Evolutionary conservation across 2,888 invertebrate species (phyloP), one percentile per base, ranked within the genome.

Genomic region (Chirona hameri): DNA sequence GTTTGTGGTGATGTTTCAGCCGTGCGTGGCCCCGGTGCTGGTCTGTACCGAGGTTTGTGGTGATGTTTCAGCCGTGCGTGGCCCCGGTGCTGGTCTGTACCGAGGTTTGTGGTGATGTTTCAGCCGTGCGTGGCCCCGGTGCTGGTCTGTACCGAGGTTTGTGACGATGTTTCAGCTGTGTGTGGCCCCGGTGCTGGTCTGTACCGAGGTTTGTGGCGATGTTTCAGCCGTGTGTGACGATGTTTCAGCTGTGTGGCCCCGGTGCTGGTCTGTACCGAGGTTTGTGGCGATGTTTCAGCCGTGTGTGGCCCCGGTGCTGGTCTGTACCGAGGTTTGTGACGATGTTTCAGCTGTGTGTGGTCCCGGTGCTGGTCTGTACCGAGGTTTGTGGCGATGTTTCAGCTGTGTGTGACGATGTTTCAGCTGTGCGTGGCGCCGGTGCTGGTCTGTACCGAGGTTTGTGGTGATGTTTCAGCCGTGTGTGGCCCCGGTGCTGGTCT

Each of bases 321-420:
- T 27, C 12, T n/a, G 0, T 7, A 27, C 29, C 5, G 7, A 15
- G 12, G n/a, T n/a, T n/a, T 81, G 57, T 55, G 3, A 12, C 65
- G 12, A 12, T 81, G 81, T 81, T 46, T 29, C 91, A 93, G 86
- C 92, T 95, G 82, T 95, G 95, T 88, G 91, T 95, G 10, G 94
- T 95, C 0, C 95, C 95, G 0, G 95, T 95, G 12, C 89, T 95
- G 48, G 94, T 95, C 7, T 95, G 95, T 86, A 94, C 93, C 0
- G 91, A 93, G 85, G 94, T 94, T 0, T 91, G n/a, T n/a, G n/a
- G n/a, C n/a, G n/a, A n/a, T n/a, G n/a, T n/a, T n/a, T n/a, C n/a
- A n/a, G n/a, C n/a, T n/a, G n/a, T n/a, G n/a, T n/a, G n/a, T n/a
- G n/a, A n/a, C n/a, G n/a, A n/a, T 55, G 15, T 55, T 55, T 55